Evolutionary conservation across 2,888 invertebrate genomes (phyloP), one percentile per base, ranked within the genome.

Genomic region (Malacosoma neustria): DNA sequence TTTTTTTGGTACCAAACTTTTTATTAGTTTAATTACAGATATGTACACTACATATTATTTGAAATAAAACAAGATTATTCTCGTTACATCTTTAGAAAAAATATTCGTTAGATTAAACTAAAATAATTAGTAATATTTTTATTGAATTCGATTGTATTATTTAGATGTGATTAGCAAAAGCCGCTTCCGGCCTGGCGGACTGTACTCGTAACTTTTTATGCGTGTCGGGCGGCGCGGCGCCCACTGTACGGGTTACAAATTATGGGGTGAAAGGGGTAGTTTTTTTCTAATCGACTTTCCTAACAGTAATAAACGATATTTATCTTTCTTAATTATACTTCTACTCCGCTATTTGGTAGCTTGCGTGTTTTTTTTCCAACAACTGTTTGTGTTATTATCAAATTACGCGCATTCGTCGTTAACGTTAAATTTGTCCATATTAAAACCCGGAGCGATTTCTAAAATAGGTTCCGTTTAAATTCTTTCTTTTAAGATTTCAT

Each of bases 271-370:
- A 85, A 82, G 84, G 85, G 85, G 84, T 82, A 81, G 77, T 80
- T 85, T 85, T 63, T 84, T 85, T 81, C 72, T 81, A 84, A 82
- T 84, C 84, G 82, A 84, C 85, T 85, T 84, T 79, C 69, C 76
- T 84, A 81, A 81, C 81, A 72, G 85, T 85, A 85, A 85, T 85
- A 85, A 85, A 85, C 79, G 80, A 84, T 85, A 85, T 85, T 85
- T 85, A 85, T 85, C 85, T 85, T 85, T 80, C 77, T 84, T 85
- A 85, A 85, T 85, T 85, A 85, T 80, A 77, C 76, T 72, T 71
- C 72, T 69, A 72, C 72, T 81, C 64, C 63, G 69, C 69, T 70
- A 61, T 74, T 80, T 80, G 73, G 80, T 80, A 81, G 80, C 75
- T 70, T 73, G 69, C 79, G 72, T 82, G 77, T 85, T 81, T 75